These are phyloP conservation scores for Lichenostomus cassidix DNA, from an alignment of 2,113 vertebrate genomes.

Conservation along the genomic window DNA sequence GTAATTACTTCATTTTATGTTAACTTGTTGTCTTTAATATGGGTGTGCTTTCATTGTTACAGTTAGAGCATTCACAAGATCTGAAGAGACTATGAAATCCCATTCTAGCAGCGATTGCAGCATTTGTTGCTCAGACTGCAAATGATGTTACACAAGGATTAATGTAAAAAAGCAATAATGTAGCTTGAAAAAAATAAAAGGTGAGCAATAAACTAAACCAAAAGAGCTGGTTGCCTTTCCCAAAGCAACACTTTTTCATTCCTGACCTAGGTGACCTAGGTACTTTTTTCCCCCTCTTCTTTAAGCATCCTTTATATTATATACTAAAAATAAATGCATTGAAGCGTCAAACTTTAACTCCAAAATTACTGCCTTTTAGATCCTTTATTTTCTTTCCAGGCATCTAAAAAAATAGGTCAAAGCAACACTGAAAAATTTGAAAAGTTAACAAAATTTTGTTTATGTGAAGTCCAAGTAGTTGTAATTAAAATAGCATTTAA, in stretches of 20 bases:
- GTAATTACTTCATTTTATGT: constrained; percentile 1
- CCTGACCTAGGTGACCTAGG: constrained; percentile 45
- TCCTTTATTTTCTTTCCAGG: constrained; percentile 58
- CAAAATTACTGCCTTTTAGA: constrained; percentile 71
- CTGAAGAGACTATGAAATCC: not conserved
- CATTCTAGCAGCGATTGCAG: not conserved
- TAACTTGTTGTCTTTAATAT: not conserved
- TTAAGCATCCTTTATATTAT: constrained; percentile 33
- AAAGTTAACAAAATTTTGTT: constrained; percentile 65
- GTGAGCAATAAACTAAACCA: constrained; percentile 6
- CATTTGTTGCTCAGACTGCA: constrained; percentile 12
- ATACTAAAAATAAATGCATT: constrained; percentile 60
- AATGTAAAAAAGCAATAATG: constrained; percentile 4
- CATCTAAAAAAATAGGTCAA: constrained; percentile 65
- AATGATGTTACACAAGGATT: constrained; percentile 6
- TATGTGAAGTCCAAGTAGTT: constrained; percentile 52
- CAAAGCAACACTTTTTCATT: constrained; percentile 44
- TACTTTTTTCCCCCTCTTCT: not conserved
- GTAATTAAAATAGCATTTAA: constrained; percentile 61
- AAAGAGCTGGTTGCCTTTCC: constrained; percentile 18
- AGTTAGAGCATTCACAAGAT: not conserved
- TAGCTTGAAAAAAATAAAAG: constrained; percentile 18
- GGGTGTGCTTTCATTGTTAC: not conserved
- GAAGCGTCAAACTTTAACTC: constrained; percentile 58
- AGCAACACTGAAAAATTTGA: constrained; percentile 55